phyloP scores from a whole-genome alignment of 37 sponge, comb jelly and placozoan genomes.

The Cladorhizidae sp. region DNA sequence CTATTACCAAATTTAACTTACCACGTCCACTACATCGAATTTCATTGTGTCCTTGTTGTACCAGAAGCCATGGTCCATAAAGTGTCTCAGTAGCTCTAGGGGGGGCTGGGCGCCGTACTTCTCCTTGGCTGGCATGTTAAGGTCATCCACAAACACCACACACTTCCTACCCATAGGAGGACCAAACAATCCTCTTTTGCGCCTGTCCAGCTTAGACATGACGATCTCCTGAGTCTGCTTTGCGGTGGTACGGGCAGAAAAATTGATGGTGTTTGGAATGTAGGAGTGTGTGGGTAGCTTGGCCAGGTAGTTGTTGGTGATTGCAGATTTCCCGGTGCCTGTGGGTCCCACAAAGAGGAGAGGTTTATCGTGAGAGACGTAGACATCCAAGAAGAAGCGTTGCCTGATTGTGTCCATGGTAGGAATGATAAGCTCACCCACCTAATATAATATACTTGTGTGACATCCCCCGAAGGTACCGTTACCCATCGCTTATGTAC shows the following conservation, averaged over 20 bases:
- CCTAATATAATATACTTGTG: slow-evolving; percentile 44
- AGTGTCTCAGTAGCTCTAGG: slow-evolving; percentile 95
- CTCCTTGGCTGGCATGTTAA: slow-evolving; percentile 99
- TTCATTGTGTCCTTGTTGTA: slow-evolving; percentile 96
- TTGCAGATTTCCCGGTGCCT: slow-evolving; percentile 98
- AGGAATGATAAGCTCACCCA: slow-evolving; percentile 92
- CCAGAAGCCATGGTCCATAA: slow-evolving; percentile 94
- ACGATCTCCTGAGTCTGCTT: slow-evolving; percentile 95
- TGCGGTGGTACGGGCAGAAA: slow-evolving; percentile 96
- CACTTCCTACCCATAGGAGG: slow-evolving; percentile 92
- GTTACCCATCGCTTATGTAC: too few species aligned
- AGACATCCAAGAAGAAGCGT: slow-evolving; percentile 81
- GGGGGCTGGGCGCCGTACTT: slow-evolving; percentile 99
- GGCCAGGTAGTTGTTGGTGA: slow-evolving; percentile 92
- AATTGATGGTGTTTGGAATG: slow-evolving; percentile 93
- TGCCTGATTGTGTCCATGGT: slow-evolving; percentile 95
- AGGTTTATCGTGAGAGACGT: slow-evolving; percentile 76
- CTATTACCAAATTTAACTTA: slow-evolving; percentile 37
- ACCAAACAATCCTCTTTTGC: slow-evolving; percentile 93
- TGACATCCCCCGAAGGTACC: background rate
- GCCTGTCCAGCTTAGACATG: slow-evolving; percentile 95
- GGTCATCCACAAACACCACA: slow-evolving; percentile 97
- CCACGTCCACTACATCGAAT: slow-evolving; percentile 88
- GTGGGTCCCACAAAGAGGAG: slow-evolving; percentile 96
- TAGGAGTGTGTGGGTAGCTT: slow-evolving; percentile 92